Percentiles rank a stretch among this genome's conserved stretches.
These are phyloP conservation scores for Aromia moschata DNA, from an alignment of 2,888 invertebrate species.

Conservation along the genomic window DNA sequence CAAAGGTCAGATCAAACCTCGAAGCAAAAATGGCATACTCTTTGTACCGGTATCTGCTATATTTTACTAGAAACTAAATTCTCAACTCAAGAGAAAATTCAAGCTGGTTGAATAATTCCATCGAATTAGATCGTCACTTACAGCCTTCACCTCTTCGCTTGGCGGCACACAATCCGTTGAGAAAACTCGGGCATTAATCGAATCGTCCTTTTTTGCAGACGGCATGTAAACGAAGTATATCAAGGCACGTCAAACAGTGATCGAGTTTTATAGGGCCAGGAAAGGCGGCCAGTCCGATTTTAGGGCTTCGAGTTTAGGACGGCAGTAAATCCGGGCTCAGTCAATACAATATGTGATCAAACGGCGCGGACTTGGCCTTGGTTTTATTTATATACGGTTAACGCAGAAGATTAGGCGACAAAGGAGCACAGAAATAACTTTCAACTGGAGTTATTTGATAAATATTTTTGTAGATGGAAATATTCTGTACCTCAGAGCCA, in stretches of 20 bases:
- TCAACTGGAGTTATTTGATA: not conserved
- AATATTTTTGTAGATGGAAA: too few relatives aligned
- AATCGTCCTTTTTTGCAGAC: not conserved
- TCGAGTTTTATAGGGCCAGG: not conserved
- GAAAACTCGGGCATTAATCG: not conserved
- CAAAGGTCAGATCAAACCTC: too few relatives aligned
- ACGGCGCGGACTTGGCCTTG: not conserved
- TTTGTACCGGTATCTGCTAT: not conserved
- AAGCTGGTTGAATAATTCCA: not conserved
- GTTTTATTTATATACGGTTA: not conserved
- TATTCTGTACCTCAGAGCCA: too few relatives aligned
- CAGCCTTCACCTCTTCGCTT: too few relatives aligned
- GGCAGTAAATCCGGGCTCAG: constrained; percentile 1
- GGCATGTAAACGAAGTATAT: not conserved
- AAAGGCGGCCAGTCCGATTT: not conserved
- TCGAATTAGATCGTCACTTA: too few relatives aligned
- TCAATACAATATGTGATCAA: constrained; percentile 2
- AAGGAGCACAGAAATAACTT: not conserved
- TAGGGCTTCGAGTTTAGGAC: not conserved
- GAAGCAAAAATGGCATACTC: not conserved
- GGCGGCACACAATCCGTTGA: too few relatives aligned
- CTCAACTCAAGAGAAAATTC: not conserved
- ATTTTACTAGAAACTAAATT: not conserved
- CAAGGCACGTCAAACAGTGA: not conserved
- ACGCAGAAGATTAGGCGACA: not conserved